Evolutionary conservation across 2,113 vertebrate species (phyloP).

Genomic region (Leptobrachium leishanense): DNA sequence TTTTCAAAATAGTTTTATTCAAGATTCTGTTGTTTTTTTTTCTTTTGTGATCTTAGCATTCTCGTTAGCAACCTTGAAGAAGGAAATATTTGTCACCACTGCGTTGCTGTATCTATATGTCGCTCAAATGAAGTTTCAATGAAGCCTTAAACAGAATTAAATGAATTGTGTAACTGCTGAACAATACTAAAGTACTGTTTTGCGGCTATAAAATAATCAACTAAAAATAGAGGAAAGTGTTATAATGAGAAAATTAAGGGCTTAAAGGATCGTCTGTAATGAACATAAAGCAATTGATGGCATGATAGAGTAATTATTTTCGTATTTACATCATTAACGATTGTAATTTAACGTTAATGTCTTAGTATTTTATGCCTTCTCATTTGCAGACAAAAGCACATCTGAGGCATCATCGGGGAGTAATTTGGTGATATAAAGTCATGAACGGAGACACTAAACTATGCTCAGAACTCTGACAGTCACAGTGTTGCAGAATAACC

Average conservation of each 20-base stretch:
- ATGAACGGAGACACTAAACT: slow-evolving; percentile 65
- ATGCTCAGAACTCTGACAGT: slow-evolving; percentile 68
- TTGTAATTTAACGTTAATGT: slow-evolving; percentile 67
- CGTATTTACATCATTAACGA: slow-evolving; percentile 68
- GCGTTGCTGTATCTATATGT: slow-evolving; percentile 45
- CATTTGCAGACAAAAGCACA: slow-evolving; percentile 73
- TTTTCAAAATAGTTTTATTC: too few relatives aligned
- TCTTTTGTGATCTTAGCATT: background rate
- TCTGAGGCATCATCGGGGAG: slow-evolving; percentile 64
- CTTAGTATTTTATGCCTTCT: slow-evolving; percentile 65
- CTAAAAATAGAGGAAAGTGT: slow-evolving; percentile 65
- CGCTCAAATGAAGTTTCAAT: slow-evolving; percentile 64
- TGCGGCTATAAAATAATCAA: slow-evolving; percentile 65
- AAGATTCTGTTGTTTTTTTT: background rate
- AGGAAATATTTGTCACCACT: background rate
- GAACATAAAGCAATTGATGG: slow-evolving; percentile 72
- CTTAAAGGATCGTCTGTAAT: slow-evolving; percentile 70
- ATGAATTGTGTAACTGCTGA: slow-evolving; percentile 69
- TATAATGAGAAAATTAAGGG: slow-evolving; percentile 68
- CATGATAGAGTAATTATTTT: slow-evolving; percentile 72
- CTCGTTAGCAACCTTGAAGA: slow-evolving; percentile 26
- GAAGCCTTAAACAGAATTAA: slow-evolving; percentile 69
- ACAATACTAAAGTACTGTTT: slow-evolving; percentile 61
- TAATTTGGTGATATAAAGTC: slow-evolving; percentile 61
- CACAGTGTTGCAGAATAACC: slow-evolving; percentile 57